Evolutionary conservation across 2,113 vertebrate species (phyloP), one percentile per base, ranked within the genome.

Genomic region (Phycodurus eques): DNA sequence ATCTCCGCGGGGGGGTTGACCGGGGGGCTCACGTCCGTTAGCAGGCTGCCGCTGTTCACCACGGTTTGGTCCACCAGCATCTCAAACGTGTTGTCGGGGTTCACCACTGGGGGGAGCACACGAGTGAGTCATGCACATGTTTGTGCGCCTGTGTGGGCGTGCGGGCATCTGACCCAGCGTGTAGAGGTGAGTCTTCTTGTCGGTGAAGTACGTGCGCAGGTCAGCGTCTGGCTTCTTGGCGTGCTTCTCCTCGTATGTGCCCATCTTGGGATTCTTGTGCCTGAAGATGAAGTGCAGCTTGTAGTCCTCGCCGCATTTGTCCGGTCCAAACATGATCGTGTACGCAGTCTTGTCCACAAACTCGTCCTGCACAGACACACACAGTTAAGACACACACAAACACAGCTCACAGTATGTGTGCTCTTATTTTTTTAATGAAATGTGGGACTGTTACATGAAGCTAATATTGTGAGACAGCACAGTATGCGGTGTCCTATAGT

Each of bases 231-330:
- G 94, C 47, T 95, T 95, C 89, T 99, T 99, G 3, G 96, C 96
- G 0, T 99, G 98, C 69, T 99, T 99, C 90, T 99, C 98, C 77
- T 99, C 98, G 0, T 91, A 95, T 68, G 94, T 91, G 39, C 96
- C 98, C 0, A 96, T 98, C 87, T 97, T 97, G 9, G 94, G 96
- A 83, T 98, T 99, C 83, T 96, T 96, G 91, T 99, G 97, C 11
- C 98, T 94, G 90, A 99, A 98, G 91, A 99, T 99, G 91, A 99
- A 98, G 88, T 99, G 98, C 72, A 99, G 87, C 75, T 99, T 99
- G 83, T 99, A 99, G 79, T 99, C 98, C 70, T 99, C 98, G 51
- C 98, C 98, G 84, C 98, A 99, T 80, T 99, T 99, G 88, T 99
- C 98, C 0, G 98, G 98, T 43, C 98, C 98, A 72, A 99, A 99